Percentiles rank a stretch among this genome's conserved stretches.
Evolutionary conservation across 2,888 invertebrate species (phyloP).

Genomic region (Sesia bembeciformis): DNA sequence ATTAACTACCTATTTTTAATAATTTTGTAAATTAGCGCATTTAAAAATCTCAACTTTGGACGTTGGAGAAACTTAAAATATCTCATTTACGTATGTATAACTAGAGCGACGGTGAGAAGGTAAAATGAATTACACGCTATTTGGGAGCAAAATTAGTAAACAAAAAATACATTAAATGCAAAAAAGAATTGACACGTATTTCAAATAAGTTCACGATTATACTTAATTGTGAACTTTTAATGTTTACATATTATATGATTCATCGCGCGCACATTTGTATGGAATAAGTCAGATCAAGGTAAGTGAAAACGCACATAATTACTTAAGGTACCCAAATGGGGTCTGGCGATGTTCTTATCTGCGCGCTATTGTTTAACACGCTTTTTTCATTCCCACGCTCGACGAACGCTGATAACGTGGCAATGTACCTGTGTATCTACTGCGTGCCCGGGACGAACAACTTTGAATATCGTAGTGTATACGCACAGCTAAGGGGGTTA

Average conservation of each 20-base stretch:
- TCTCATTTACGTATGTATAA: too few species aligned
- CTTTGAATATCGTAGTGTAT: not conserved
- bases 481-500: not conserved
- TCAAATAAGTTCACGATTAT: too few species aligned
- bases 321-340: conserved; percentile 60
- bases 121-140: too few species aligned
- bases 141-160: too few species aligned
- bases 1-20: too few species aligned
- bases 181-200: too few species aligned
- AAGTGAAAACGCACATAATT: conserved; percentile 54
- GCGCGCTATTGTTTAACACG: conserved; percentile 66
- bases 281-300: conserved; percentile 1
- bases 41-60: too few species aligned
- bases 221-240: too few species aligned
- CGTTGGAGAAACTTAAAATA: too few species aligned
- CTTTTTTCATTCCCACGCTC: conserved; percentile 70
- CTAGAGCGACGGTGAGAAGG: too few species aligned
- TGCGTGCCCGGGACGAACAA: not conserved
- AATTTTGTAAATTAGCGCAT: too few species aligned
- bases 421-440: conserved; percentile 22
- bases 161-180: too few species aligned
- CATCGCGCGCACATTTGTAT: not conserved
- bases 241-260: not conserved
- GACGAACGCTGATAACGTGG: conserved; percentile 51
- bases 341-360: conserved; percentile 65